Conservation (phyloP, 1,140 invertebrate species). For the Propsilocerus akamusi region DNA sequence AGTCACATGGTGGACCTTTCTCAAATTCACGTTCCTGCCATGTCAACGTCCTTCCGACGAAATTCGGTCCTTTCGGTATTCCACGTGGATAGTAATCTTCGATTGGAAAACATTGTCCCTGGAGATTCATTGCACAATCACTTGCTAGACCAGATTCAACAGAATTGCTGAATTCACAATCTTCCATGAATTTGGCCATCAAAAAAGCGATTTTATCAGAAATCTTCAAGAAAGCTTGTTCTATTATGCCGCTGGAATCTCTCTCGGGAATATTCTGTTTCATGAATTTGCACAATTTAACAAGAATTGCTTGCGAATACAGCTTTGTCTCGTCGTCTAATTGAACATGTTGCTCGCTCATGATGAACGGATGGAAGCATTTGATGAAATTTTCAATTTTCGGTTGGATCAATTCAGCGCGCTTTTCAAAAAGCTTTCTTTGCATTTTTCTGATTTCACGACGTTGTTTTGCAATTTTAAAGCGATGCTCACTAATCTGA, state of each 20-base stretch:
- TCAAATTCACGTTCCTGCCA: conserved; percentile 8
- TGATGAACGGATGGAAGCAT: not conserved
- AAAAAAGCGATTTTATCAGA: not conserved
- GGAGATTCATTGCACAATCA: not conserved
- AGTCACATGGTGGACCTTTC: conserved; percentile 1
- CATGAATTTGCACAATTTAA: not conserved
- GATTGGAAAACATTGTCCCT: not conserved
- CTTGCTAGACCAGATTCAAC: not conserved
- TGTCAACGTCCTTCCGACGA: not conserved
- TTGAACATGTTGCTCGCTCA: not conserved
- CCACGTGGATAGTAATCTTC: not conserved
- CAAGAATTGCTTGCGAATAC: not conserved
- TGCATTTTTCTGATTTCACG: not conserved
- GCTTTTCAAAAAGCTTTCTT: not conserved
- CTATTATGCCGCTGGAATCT: not conserved
- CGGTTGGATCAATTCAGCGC: not conserved
- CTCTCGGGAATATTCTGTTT: not conserved
- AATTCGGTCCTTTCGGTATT: not conserved
- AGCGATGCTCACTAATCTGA: not conserved
- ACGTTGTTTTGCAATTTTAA: not conserved
- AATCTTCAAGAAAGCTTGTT: not conserved
- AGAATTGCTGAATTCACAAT: not conserved
- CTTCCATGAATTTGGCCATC: not conserved
- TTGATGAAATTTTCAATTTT: not conserved
- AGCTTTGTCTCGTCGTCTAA: not conserved